A percentile compares a stretch with the other conserved stretches of the same genome.
Conservation (phyloP, 2,888 invertebrate genomes). For the Tetropium fuscum region DNA sequence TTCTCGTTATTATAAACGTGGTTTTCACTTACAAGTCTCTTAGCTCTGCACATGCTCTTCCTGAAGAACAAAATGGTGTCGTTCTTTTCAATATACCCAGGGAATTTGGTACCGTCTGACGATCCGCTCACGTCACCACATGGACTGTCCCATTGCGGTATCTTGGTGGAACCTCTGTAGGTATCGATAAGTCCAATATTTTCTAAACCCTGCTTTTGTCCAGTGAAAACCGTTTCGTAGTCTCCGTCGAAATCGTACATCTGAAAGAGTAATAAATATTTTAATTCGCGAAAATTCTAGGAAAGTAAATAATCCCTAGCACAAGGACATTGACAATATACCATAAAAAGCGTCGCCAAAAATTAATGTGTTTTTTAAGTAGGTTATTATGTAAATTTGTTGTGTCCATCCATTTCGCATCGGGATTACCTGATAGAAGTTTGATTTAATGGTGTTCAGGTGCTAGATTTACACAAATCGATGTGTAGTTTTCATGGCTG, state of each 20-base stretch:
- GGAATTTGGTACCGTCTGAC: constrained; percentile 90
- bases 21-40: constrained; percentile 74
- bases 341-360: too few species aligned
- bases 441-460: too few species aligned
- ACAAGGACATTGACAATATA: too few species aligned
- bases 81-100: constrained; percentile 75
- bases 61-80: constrained; percentile 82
- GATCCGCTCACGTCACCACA: constrained; percentile 83
- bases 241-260: constrained; percentile 90
- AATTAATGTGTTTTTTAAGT: too few species aligned
- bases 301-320: too few species aligned
- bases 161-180: constrained; percentile 77
- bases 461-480: too few species aligned
- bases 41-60: constrained; percentile 88
- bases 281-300: too few species aligned
- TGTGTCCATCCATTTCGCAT: too few species aligned
- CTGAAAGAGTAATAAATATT: constrained; percentile 69
- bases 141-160: constrained; percentile 83
- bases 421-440: too few species aligned
- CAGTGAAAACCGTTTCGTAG: constrained; percentile 83
- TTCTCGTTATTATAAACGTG: background rate
- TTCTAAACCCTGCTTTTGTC: constrained; percentile 71
- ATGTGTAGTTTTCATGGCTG: too few species aligned
- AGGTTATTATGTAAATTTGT: too few species aligned
- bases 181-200: constrained; percentile 80